Evolutionary conservation across 1,140 invertebrate species (phyloP), one percentile per base, ranked within the genome.

Genomic region (Lordiphosa collinella): DNA sequence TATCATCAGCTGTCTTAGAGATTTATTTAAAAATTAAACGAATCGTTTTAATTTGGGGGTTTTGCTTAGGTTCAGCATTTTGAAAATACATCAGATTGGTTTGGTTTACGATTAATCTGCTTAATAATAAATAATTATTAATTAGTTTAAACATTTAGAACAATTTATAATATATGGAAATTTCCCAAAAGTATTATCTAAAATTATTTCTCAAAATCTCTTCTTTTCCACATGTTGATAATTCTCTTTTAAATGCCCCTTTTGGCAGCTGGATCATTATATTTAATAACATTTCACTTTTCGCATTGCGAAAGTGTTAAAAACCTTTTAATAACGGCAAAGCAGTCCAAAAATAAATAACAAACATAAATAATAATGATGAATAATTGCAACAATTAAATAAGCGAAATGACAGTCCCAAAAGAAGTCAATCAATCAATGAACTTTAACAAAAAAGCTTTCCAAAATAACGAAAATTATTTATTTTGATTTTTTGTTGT

Each of bases 351-450:
- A 60, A 76, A 55, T 71, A 38, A 67, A 63, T 60, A 61, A 56
- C 55, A 71, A 61, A 52, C 43, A 76, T 76, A 70, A 71, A 61
- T 58, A 48, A 76, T 76, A 70, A 72, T 71, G 51, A 55, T 49
- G n/a, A 59, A 82, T 80, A 82, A 80, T 80, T 75, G 62, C 61
- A 62, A 63, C 71, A 80, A 80, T 68, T 60, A 71, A 67, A 55
- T 62, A 60, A 55, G 55, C 49, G 44, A 62, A 63, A 36, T 40
- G 51, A 53, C 36, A 53, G 25, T 29, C n/a, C 36, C 36, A 53
- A 53, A 61, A 48, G 48, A 41, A 47, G 48, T 53, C 65, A 72
- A 68, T 68, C 67, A 80, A 64, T 64, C 59, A 74, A 64, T 63
- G 60, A 44, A 55, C 56, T 58, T 41, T 40, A 25, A 25, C 9